Base-by-base conservation (phyloP, 2,797 vertebrate genomes). In the Tauraco hartlaubi region DNA sequence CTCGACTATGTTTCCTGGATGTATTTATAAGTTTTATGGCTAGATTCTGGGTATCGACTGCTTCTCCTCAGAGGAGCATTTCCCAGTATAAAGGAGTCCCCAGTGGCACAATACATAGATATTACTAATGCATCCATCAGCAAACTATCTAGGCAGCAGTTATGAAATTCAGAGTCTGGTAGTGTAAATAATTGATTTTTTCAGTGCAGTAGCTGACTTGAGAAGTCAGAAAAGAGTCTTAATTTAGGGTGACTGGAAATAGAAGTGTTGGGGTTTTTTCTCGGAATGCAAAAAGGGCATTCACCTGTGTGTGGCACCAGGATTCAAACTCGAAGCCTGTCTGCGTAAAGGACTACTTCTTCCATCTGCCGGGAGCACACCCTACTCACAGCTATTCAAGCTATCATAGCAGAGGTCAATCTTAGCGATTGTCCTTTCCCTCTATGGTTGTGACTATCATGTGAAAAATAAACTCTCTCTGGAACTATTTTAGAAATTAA, bases 401-500 rank as follows among this genome's bases (percentile, higher is more conserved):
- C n/a, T 66, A 12, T 68, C 29, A 59, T 51, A 92, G 73, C 62
- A 95, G 62, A 86, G 39, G 62, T 81, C 82, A 84, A 48, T 48
- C 54, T 81, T 58, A 68, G 39, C 73, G 85, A 94, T 49, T 85
- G 35, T 10, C 37, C 25, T 90, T 95, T 83, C 81, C 25, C 25
- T 78, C n/a, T 73, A 9, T 13, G 13, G 16, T 52, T 72, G 19
- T 80, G 49, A 63, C 59, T 63, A 43, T 41, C 20, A 58, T 49
- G 39, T 75, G 71, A 89, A 92, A 94, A 64, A 67, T 17, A 87
- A 79, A 74, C 35, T 74, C 58, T 88, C 84, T 48, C 39, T 64
- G 63, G 69, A 86, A 59, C 35, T 90, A 66, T 66, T 92, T 82
- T 76, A 74, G 69, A 94, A 92, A 95, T 86, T 86, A 86, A 84